A percentile compares a stretch with the other conserved stretches of the same genome.
Conservation (phyloP, 2,113 vertebrate species). For the Tenebrosternarchus preto region DNA sequence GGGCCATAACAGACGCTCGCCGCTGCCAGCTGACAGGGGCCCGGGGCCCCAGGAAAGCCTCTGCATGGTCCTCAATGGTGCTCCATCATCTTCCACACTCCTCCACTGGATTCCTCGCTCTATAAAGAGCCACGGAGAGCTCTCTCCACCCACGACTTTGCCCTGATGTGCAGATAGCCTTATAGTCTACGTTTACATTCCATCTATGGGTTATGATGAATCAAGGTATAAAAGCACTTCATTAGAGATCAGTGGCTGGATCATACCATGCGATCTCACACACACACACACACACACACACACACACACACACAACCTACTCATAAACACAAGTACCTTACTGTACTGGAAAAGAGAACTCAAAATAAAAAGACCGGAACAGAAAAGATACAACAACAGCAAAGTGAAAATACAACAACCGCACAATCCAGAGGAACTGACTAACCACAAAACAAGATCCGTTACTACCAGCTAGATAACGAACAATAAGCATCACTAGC, state of each 20-base stretch:
- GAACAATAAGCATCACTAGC: no score
- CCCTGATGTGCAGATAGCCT: slow-evolving; percentile 5
- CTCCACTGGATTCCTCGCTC: no score
- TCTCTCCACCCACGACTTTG: not conserved
- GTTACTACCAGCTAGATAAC: no score
- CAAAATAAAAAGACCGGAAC: no score
- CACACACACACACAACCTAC: no score
- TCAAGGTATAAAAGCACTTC: no score
- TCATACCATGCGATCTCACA: not conserved
- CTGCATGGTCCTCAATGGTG: not conserved
- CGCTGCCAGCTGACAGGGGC: slow-evolving; percentile 41
- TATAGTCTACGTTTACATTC: not conserved
- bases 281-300: no score
- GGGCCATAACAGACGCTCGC: slow-evolving; percentile 13
- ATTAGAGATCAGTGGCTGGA: not conserved
- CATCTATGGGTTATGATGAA: not conserved
- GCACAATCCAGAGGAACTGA: not conserved
- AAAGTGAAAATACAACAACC: not conserved
- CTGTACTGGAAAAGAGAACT: no score
- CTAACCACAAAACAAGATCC: no score
- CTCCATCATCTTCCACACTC: slow-evolving; percentile 2
- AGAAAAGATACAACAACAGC: no score
- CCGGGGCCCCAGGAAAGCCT: not conserved
- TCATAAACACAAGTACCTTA: no score
- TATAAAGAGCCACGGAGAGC: not conserved